Evolutionary conservation across 2,113 vertebrate species (phyloP).

Genomic region (Pungitius pungitius): DNA sequence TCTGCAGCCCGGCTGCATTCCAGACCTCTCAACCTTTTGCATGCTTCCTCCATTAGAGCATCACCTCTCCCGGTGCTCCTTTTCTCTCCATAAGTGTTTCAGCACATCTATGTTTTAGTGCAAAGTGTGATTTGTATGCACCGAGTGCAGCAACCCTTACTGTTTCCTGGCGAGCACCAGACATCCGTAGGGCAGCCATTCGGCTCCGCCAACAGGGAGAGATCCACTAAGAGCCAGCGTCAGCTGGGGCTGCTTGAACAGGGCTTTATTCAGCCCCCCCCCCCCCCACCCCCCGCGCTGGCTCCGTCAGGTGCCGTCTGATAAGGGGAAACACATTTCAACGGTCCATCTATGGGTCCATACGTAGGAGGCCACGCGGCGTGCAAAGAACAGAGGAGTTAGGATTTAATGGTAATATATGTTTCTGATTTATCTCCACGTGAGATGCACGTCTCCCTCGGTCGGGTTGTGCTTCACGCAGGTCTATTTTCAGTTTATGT

Average conservation of each 20-base stretch:
- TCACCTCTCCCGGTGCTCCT: slow-evolving; percentile 44
- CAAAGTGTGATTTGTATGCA: slow-evolving; percentile 72
- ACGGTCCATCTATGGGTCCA: slow-evolving; percentile 30
- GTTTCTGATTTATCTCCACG: neutral
- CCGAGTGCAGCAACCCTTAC: slow-evolving; percentile 54
- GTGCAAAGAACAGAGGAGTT: neutral
- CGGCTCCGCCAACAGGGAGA: slow-evolving; percentile 71
- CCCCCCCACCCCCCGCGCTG: slow-evolving; percentile 1
- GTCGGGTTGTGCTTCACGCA: slow-evolving; percentile 4
- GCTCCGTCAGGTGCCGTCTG: slow-evolving; percentile 56
- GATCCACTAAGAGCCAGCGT: slow-evolving; percentile 65
- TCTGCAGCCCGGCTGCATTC: slow-evolving; percentile 54
- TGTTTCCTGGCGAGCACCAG: slow-evolving; percentile 76
- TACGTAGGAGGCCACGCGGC: slow-evolving; percentile 3
- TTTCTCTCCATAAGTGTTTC: slow-evolving; percentile 56
- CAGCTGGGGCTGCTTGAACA: slow-evolving; percentile 78
- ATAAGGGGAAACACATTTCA: slow-evolving; percentile 48
- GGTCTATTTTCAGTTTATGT: slow-evolving; percentile 19
- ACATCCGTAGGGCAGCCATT: slow-evolving; percentile 75
- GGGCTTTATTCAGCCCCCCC: slow-evolving; percentile 61
- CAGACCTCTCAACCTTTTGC: slow-evolving; percentile 48
- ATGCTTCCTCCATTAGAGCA: slow-evolving; percentile 67
- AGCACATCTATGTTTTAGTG: slow-evolving; percentile 70
- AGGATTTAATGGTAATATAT: neutral
- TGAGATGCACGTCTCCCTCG: neutral